These are phyloP conservation scores for Acyrthosiphon pisum DNA, from an alignment of 1,140 invertebrate genomes.

Conservation along the genomic window DNA sequence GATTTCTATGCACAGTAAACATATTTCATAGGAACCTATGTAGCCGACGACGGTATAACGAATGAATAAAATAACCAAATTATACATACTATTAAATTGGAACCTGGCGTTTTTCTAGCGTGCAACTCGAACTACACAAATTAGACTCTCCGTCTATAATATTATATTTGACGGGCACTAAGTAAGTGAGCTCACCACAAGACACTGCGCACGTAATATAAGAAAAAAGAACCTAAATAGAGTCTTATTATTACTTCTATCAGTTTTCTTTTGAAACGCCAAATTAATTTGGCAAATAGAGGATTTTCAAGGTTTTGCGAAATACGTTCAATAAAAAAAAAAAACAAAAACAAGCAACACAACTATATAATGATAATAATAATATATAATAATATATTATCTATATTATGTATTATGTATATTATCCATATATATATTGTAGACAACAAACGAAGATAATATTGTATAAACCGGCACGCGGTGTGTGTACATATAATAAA, in stretches of 20 bases:
- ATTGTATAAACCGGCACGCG: background rate
- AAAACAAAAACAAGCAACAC: background rate
- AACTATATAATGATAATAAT: slow-evolving; percentile 5
- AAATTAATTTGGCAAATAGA: background rate
- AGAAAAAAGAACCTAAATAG: background rate
- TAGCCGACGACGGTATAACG: background rate
- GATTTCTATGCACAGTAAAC: background rate
- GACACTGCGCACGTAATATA: background rate
- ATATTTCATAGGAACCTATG: background rate
- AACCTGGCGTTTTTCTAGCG: background rate
- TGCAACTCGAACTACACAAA: background rate
- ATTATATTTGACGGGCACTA: background rate
- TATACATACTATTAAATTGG: background rate
- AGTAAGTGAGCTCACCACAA: background rate
- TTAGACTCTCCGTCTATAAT: background rate
- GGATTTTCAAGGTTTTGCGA: background rate
- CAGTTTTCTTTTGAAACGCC: background rate
- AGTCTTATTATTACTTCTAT: background rate
- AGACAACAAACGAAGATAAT: background rate
- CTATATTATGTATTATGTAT: background rate
- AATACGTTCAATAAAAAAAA: background rate
- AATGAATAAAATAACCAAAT: background rate
- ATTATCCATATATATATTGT: background rate
- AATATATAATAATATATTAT: background rate
- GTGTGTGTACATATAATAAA: background rate